Conservation (phyloP, 2,888 invertebrate genomes). For the Rapana venosa region DNA sequence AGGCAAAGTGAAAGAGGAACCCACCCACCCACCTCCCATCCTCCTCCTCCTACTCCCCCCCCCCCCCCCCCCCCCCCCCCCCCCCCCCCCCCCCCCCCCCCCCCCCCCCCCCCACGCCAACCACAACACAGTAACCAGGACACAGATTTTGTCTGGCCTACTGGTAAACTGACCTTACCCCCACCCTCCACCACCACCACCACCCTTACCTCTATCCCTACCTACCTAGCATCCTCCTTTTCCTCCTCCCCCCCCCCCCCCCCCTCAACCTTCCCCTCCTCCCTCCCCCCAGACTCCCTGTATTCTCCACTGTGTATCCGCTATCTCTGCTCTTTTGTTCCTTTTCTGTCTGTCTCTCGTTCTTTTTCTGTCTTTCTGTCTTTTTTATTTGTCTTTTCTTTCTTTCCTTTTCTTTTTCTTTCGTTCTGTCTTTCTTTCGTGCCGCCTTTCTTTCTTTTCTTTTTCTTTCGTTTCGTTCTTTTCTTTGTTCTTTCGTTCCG, state of each 20-base stretch:
- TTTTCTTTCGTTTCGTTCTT: too few species aligned
- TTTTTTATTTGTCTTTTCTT: background rate
- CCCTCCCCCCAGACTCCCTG: background rate
- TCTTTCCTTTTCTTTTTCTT: background rate
- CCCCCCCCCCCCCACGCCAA: too few species aligned
- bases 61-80: background rate
- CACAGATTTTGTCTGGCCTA: too few species aligned
- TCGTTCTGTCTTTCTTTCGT: background rate
- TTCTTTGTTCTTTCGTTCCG: too few species aligned
- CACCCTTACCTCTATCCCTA: background rate
- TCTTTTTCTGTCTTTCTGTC: background rate
- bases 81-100: background rate
- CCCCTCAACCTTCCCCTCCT: background rate
- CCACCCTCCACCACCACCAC: background rate
- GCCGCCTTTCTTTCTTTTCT: too few species aligned
- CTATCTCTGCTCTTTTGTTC: background rate
- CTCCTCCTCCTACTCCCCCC: background rate
- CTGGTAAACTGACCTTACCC: too few species aligned
- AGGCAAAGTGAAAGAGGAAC: background rate
- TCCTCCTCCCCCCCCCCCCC: background rate
- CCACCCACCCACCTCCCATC: background rate
- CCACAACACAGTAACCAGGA: too few species aligned
- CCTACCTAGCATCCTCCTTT: background rate
- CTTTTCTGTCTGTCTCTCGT: background rate
- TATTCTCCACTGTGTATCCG: background rate